Conservation (phyloP, 2,888 invertebrate species). For the Limenitis camilla region DNA sequence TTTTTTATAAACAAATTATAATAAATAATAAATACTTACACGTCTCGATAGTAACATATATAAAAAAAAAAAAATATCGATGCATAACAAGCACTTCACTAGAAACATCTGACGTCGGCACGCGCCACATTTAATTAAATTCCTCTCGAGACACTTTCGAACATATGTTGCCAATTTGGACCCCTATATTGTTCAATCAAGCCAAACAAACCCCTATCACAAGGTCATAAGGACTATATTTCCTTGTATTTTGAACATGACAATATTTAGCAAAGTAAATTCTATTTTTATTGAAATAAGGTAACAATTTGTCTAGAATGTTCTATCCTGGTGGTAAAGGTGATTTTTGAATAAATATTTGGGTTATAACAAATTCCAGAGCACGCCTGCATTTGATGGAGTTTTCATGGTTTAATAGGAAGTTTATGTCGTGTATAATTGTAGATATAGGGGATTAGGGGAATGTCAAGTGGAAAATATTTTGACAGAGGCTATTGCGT, state of each 20-base stretch:
- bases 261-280: too few relatives aligned
- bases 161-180: constrained; percentile 68
- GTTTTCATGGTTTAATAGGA: constrained; percentile 28
- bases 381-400: constrained; percentile 27
- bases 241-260: background rate
- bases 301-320: too few relatives aligned
- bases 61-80: background rate
- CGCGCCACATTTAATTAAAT: constrained; percentile 78
- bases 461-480: background rate
- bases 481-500: too few relatives aligned
- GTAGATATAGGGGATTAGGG: constrained; percentile 18
- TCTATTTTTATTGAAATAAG: too few relatives aligned
- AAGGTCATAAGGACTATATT: constrained; percentile 28
- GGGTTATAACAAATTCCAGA: constrained; percentile 23
- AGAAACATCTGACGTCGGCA: constrained; percentile 35
- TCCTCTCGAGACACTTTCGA: constrained; percentile 62
- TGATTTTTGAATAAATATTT: constrained; percentile 14
- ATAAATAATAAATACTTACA: too few relatives aligned
- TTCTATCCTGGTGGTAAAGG: constrained; percentile 20
- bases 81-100: constrained; percentile 25
- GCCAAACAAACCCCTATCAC: constrained; percentile 25
- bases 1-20: too few relatives aligned
- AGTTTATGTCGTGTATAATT: constrained; percentile 28
- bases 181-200: constrained; percentile 3
- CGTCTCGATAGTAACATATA: too few relatives aligned